Base-by-base conservation (phyloP, 2,888 invertebrate genomes). In the Mongoloraphidia duomilia region DNA sequence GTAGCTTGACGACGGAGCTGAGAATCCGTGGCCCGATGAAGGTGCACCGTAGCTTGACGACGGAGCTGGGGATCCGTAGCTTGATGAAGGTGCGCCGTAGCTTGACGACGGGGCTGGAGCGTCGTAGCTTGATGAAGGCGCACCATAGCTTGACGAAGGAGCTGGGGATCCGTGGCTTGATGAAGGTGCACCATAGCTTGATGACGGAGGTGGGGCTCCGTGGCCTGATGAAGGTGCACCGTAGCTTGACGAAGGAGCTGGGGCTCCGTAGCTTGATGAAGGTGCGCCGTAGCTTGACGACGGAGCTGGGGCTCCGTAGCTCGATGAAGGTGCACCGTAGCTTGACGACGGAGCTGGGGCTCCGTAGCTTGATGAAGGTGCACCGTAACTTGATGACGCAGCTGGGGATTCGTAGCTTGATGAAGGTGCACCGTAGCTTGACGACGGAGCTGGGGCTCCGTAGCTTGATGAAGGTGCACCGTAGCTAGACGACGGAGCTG, bases 221-320 rank as follows among this genome's bases (percentile, higher is more conserved):
- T 39, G 39, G 2, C 14, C 39, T 8, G 14, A 39, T 10, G 38
- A 38, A n/a, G 40, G 26, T 26, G 26, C 52, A 11, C 55, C 55
- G 44, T 57, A 60, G n/a, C 45, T 52, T 46, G 41, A 34, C 2
- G 52, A 39, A 3, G 57, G 52, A 9, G 54, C 43, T 2, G 54
- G 55, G 2, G 54, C 45, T 36, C 55, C 56, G 49, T 56, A 58
- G 34, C 44, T 46, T 2, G 50, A 44, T 34, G 54, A 52, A 26
- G 60, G 59, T n/a, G 54, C 47, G 33, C 57, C 56, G 46, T 59
- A 58, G 35, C 44, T 52, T 4, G 47, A 47, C 10, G 56, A 53
- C 39, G 55, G 53, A 34, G 49, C 44, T 13, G 52, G 50, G 3
- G 45, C 26, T 26, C 17, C n/a, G 50, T 45, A 38, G 50, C 34